Evolutionary conservation across 2,797 vertebrate genomes (phyloP).

Genomic region (Neomorphus geoffroyi): DNA sequence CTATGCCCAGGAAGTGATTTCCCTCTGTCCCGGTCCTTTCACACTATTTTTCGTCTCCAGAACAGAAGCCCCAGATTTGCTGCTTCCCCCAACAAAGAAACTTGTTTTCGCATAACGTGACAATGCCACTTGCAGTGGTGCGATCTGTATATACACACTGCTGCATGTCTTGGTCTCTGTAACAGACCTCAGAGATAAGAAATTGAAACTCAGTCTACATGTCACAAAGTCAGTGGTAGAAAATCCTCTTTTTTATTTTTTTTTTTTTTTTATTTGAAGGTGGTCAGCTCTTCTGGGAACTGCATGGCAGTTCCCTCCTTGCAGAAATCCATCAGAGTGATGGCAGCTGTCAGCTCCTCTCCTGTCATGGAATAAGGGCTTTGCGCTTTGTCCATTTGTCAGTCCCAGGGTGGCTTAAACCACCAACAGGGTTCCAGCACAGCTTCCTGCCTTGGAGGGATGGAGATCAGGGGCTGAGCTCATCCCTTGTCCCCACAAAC

Average conservation of each 20-base stretch:
- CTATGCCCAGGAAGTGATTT: background rate
- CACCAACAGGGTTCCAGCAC: background rate
- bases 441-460: background rate
- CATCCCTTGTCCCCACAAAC: background rate
- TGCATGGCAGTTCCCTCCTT: accelerated
- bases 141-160: accelerated
- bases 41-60: background rate
- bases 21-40: background rate
- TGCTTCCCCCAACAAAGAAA: background rate
- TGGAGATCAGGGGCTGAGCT: background rate
- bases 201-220: background rate
- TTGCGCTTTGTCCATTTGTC: background rate
- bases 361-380: background rate
- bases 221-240: background rate
- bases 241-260: background rate
- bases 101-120: background rate
- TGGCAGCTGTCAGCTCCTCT: background rate
- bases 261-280: background rate
- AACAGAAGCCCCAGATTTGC: background rate
- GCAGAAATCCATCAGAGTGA: background rate
- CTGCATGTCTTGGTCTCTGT: background rate
- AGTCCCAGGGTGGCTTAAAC: background rate
- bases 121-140: background rate
- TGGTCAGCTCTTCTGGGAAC: background rate
- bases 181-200: background rate